Conservation (phyloP, 1,140 invertebrate species). For the Euwallacea fornicatus region DNA sequence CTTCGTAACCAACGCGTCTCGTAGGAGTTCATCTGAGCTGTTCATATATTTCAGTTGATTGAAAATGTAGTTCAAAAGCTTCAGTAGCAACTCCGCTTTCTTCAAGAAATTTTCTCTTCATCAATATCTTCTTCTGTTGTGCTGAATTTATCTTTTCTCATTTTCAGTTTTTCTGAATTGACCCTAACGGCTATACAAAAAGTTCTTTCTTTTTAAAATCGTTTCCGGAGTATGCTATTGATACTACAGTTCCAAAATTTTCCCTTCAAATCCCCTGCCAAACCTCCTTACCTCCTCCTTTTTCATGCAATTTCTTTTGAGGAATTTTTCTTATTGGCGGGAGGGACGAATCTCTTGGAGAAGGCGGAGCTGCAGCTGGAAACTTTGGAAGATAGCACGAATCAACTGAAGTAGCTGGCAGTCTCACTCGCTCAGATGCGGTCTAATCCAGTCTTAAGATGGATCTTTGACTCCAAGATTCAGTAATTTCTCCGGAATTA, state of each 20-base stretch:
- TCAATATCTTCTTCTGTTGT: constrained; percentile 93
- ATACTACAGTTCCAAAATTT: no score
- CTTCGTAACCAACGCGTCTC: constrained; percentile 79
- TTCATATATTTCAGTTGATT: constrained; percentile 75
- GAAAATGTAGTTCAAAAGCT: constrained; percentile 84
- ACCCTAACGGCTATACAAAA: no score
- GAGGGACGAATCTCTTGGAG: constrained; percentile 96
- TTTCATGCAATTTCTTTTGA: no score
- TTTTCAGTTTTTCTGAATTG: no score
- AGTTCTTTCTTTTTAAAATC: no score
- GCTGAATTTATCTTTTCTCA: constrained; percentile 53
- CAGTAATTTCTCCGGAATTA: no score
- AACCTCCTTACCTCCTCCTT: no score
- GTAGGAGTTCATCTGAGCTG: constrained; percentile 78
- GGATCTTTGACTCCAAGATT: no score
- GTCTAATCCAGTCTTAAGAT: not conserved
- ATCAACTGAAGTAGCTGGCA: constrained; percentile 74
- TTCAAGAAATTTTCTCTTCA: constrained; percentile 99
- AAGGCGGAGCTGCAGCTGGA: constrained; percentile 91
- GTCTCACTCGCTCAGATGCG: constrained; percentile 80
- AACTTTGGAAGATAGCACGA: constrained; percentile 85
- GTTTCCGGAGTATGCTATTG: no score
- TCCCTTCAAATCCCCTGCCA: no score
- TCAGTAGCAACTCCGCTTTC: constrained; percentile 91
- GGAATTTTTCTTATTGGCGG: constrained; percentile 49